Percentiles rank a stretch among this genome's conserved stretches.
These are phyloP conservation scores for Crossocerus cetratus DNA, from an alignment of 2,888 invertebrate genomes.

Conservation along the genomic window DNA sequence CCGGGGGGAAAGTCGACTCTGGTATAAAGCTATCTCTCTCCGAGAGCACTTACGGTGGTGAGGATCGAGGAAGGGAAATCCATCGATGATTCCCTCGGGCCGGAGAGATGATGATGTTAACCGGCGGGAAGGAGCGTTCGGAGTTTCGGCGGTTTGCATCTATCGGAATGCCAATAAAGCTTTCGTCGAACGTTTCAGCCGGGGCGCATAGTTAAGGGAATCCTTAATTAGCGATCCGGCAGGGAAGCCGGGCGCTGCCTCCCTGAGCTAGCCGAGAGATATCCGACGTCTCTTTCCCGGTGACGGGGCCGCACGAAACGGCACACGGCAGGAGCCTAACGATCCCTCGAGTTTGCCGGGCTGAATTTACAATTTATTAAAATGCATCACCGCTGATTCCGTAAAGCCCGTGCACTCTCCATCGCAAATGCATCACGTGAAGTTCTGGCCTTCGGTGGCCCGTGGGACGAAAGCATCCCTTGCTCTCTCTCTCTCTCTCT, in stretches of 20 bases:
- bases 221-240: background rate
- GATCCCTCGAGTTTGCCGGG: background rate
- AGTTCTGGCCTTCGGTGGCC: slow-evolving; percentile 9
- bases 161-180: slow-evolving; percentile 1
- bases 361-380: slow-evolving; percentile 22
- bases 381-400: slow-evolving; percentile 7
- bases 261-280: background rate
- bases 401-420: slow-evolving; percentile 17
- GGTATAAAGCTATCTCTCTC: too few relatives aligned
- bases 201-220: background rate
- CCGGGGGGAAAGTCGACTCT: too few relatives aligned
- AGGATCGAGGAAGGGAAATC: too few relatives aligned
- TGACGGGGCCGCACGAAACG: too few relatives aligned
- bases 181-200: background rate
- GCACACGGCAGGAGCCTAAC: slow-evolving; percentile 1
- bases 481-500: background rate
- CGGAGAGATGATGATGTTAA: background rate
- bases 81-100: background rate
- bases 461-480: slow-evolving; percentile 10
- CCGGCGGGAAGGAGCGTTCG: background rate
- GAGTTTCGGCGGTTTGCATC: background rate
- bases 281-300: too few relatives aligned
- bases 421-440: slow-evolving; percentile 27
- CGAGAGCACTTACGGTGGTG: too few relatives aligned
- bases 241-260: background rate